Base-by-base conservation (phyloP, 2,888 invertebrate genomes). In the Nomada hirtipes region DNA sequence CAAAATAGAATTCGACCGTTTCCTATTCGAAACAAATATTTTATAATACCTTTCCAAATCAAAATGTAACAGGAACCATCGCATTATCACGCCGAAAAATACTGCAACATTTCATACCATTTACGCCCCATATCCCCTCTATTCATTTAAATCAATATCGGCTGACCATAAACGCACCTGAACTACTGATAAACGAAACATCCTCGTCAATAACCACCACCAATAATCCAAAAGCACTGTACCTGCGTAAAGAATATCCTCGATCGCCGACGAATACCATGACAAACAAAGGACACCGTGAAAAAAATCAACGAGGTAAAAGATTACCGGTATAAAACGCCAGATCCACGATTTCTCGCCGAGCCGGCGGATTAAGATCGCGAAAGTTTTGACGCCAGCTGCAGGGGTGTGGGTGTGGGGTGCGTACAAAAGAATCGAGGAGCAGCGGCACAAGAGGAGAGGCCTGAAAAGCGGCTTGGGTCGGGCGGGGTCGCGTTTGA, bases 401-500 rank as follows among this genome's bases (percentile, higher is more conserved):
- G 53, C 53, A 20, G 11, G 53, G 53, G 53, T 7, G 52, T 15
- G 18, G 18, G n/a, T 9, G 20, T 20, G 23, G 55, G 23, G 29
- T 3, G 2, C 26, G 74, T 50, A 76, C 78, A 72, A 80, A 76
- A 59, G 86, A 83, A 83, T 71, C 76, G 74, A 70, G 71, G 76
- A 57, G 71, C 52, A 59, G 47, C 23, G 52, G 65, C 68, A 65
- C 60, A 76, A 79, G 79, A 53, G 79, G 79, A 57, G 84, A 82
- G 81, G 82, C 75, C 77, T 77, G 84, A 78, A 86, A 86, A 86
- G 83, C 83, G 55, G 80, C 71, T 74, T 64, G 79, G 83, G 76
- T 82, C 84, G 83, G 76, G 23, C 42, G 18, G 47, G 79, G 74
- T 68, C 83, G 79, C 89, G 88, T 90, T 90, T 90, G 90, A 90